Conservation (phyloP, 2,797 vertebrate genomes). For the Anguilla marmorata region DNA sequence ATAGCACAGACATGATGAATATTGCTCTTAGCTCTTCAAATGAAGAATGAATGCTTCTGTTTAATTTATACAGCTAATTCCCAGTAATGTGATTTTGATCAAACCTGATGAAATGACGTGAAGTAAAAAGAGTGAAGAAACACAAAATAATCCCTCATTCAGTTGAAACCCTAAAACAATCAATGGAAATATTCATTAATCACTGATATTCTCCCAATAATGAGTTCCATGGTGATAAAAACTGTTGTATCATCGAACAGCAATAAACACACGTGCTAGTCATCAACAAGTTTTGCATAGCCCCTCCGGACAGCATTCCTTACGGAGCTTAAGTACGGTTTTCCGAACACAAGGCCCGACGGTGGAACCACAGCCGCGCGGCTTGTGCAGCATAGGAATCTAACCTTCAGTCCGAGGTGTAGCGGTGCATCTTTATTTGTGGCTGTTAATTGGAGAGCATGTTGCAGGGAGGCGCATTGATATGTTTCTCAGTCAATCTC, state of each 20-base stretch:
- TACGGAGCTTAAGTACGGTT: neutral
- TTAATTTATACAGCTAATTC: neutral
- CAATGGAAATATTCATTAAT: neutral
- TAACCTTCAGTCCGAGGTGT: constrained; percentile 25
- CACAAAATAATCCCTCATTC: constrained; percentile 23
- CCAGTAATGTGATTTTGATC: neutral
- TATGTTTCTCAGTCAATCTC: constrained; percentile 74
- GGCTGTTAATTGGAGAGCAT: constrained; percentile 76
- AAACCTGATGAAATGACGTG: neutral
- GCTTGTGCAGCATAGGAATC: constrained; percentile 3
- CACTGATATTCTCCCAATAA: neutral
- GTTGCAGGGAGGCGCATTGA: constrained; percentile 70
- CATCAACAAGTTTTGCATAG: neutral
- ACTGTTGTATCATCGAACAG: neutral
- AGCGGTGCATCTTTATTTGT: constrained; percentile 21
- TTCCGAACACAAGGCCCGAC: neutral
- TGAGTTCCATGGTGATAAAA: too few species aligned
- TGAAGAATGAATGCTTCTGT: neutral
- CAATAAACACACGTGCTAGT: neutral
- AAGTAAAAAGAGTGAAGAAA: neutral
- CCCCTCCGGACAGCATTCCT: neutral
- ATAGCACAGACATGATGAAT: neutral
- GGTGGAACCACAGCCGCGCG: neutral
- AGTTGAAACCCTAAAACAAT: neutral
- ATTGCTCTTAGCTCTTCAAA: neutral